Conservation (phyloP, 2,113 vertebrate genomes). For the Epinephelus fuscoguttatus region DNA sequence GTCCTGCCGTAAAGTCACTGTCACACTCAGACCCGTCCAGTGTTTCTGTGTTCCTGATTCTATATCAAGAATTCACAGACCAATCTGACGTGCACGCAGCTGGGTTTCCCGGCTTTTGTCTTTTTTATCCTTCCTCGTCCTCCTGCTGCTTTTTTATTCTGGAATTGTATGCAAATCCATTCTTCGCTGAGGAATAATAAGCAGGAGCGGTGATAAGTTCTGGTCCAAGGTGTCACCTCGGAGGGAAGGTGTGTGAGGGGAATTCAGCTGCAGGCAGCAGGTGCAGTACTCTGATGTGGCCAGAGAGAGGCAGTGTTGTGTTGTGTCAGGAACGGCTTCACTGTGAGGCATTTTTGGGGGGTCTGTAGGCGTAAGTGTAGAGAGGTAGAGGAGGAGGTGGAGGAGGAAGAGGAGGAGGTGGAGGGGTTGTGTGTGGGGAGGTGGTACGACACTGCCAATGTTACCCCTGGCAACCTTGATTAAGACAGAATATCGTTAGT, state of each 20-base stretch:
- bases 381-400: neutral
- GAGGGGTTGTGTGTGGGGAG: neutral
- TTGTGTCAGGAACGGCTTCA: neutral
- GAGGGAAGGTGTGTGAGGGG: slow-evolving; percentile 24
- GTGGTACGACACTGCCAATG: slow-evolving; percentile 26
- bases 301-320: slow-evolving; percentile 74
- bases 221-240: slow-evolving; percentile 50
- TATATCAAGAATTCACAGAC: slow-evolving; percentile 49
- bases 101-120: slow-evolving; percentile 23
- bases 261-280: neutral
- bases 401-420: neutral
- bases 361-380: neutral
- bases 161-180: slow-evolving; percentile 62
- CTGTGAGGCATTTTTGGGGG: neutral
- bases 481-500: slow-evolving; percentile 58
- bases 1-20: slow-evolving; percentile 9
- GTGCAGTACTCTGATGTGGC: neutral
- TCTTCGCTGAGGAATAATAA: slow-evolving; percentile 55
- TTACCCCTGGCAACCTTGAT: slow-evolving; percentile 79
- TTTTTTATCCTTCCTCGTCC: neutral
- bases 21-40: slow-evolving; percentile 16
- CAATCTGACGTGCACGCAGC: slow-evolving; percentile 42
- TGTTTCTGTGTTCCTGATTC: slow-evolving; percentile 24
- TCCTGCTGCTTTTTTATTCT: neutral
- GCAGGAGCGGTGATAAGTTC: slow-evolving; percentile 46